phyloP scores from a whole-genome alignment of 2,888 invertebrate species.

The Drosophila histrio region DNA sequence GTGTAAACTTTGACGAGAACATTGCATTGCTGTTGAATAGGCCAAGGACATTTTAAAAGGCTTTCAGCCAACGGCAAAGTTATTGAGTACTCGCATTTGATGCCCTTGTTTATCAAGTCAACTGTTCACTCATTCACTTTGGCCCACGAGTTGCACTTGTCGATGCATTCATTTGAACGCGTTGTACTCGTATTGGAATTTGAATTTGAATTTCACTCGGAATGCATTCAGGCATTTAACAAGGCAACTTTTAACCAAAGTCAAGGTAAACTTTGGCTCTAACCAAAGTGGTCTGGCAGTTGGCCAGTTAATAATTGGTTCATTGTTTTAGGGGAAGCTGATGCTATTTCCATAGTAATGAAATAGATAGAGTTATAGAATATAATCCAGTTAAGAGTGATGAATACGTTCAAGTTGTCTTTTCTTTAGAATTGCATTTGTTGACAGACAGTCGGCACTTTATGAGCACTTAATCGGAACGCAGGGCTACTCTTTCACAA shows the following conservation, averaged over 20 bases:
- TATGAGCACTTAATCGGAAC: slow-evolving; percentile 6
- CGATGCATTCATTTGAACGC: slow-evolving; percentile 46
- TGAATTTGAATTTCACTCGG: slow-evolving; percentile 44
- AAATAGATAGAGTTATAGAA: not conserved
- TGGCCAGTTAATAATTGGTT: not conserved
- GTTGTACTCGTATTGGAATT: slow-evolving; percentile 32
- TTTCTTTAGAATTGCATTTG: not conserved
- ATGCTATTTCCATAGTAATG: not conserved
- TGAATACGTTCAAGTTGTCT: not conserved
- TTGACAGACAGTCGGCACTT: not conserved
- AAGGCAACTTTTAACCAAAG: slow-evolving; percentile 49
- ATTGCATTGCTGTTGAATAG: slow-evolving; percentile 6
- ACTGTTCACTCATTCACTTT: slow-evolving; percentile 40
- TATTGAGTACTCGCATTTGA: slow-evolving; percentile 6
- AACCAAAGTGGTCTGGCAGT: slow-evolving; percentile 26
- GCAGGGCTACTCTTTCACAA: slow-evolving; percentile 10
- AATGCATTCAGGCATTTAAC: slow-evolving; percentile 40
- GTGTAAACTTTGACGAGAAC: not conserved
- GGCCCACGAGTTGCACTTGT: slow-evolving; percentile 22
- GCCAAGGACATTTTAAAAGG: slow-evolving; percentile 37
- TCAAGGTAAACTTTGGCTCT: slow-evolving; percentile 43
- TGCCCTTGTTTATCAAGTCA: slow-evolving; percentile 37
- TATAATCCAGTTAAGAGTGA: not conserved
- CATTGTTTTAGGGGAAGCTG: slow-evolving; percentile 6
- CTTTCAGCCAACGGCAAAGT: slow-evolving; percentile 1